Evolutionary conservation across 2,888 invertebrate genomes (phyloP), one percentile per base, ranked within the genome.

Genomic region (Caenorhabditis sp.): DNA sequence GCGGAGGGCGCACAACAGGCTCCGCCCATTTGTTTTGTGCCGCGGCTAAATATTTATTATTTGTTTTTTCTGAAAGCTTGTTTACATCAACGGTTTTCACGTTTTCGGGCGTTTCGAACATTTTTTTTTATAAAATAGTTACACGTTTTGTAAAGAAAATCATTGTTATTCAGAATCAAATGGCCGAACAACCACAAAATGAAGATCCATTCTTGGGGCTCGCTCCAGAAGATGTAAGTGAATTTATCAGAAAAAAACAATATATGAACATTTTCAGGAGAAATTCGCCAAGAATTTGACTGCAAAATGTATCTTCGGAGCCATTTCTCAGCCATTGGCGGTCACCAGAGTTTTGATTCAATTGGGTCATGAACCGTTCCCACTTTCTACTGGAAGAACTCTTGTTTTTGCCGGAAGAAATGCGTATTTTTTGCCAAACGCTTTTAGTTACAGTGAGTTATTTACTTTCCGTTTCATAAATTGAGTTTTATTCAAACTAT

Each of bases 351-450:
- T 83, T 3, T 77, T 86, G 27, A 76, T 79, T 53, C 81, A 81
- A 63, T 81, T 87, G 17, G 87, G 87, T 0, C 80, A 87, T 65
- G 87, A 87, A 62, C 87, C 87, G 6, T 87, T 84, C 64, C 83
- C 87, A 8, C 76, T 87, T 31, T 80, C 81, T 21, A 80, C 78
- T 19, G 87, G 86, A 69, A 83, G 82, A 57, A 65, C 76, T 8
- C 78, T 82, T 17, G 53, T 86, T 58, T 61, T 79, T 21, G 81
- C 81, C 24, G 87, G 87, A 26, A 74, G 82, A 59, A 79, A 84
- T 24, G 84, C 83, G n/a, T 86, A 87, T 64, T 88, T 82, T 63
- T 71, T 87, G 50, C 87, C 87, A 17, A 87, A 88, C 58, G 78
- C 69, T 1, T 82, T 88, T 71, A 78, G 80, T 70, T 87, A 86